A percentile compares a stretch with the other conserved stretches of the same genome.
Conservation (phyloP, 35 echinoderm and acorn worm species). For the Ophiothrix spiculata region DNA sequence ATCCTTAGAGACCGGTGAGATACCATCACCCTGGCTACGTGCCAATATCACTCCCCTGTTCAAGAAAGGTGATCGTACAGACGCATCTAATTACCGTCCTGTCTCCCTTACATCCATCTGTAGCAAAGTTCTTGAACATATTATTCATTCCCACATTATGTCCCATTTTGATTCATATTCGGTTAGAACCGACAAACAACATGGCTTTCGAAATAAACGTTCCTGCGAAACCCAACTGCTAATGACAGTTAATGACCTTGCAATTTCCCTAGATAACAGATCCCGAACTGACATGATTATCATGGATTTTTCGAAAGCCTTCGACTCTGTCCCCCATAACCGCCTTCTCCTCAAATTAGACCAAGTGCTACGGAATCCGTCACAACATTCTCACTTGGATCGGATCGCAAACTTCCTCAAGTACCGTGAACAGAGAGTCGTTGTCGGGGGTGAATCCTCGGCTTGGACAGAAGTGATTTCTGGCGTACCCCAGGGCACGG, state of each 20-base stretch:
- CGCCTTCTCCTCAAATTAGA: too few relatives aligned
- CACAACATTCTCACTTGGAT: too few relatives aligned
- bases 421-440: too few relatives aligned
- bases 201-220: neutral
- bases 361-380: too few relatives aligned
- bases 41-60: neutral
- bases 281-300: neutral
- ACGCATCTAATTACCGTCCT: neutral
- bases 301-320: neutral
- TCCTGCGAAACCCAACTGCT: neutral
- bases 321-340: neutral
- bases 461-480: too few relatives aligned
- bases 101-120: neutral
- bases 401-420: too few relatives aligned
- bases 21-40: conserved; percentile 6
- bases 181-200: neutral
- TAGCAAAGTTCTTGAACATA: neutral
- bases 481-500: too few relatives aligned
- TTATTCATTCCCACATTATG: neutral
- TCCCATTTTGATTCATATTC: neutral
- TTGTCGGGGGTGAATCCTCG: too few relatives aligned
- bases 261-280: neutral
- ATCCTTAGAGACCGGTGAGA: too few relatives aligned
- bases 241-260: neutral
- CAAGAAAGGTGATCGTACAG: neutral